A percentile compares a stretch with the other conserved stretches of the same genome.
Conservation (phyloP, 2,113 vertebrate species). For the Reinhardtius hippoglossoides region DNA sequence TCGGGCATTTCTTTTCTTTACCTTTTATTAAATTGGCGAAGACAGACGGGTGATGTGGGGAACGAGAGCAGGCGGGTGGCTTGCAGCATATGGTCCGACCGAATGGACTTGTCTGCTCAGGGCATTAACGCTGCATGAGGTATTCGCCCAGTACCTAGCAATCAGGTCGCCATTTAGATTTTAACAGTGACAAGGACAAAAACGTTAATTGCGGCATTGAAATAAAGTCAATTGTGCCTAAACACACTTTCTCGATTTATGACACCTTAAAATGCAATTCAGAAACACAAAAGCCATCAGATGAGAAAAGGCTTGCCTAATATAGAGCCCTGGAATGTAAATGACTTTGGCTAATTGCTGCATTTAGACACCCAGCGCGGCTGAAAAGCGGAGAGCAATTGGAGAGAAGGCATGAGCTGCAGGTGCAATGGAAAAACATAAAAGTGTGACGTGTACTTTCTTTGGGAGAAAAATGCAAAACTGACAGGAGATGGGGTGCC, state of each 20-base stretch:
- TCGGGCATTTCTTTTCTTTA: background rate
- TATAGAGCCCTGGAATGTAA: conserved; percentile 70
- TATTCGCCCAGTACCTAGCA: background rate
- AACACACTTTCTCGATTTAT: conserved; percentile 37
- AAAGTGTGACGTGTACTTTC: conserved; percentile 12
- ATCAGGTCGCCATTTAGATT: background rate
- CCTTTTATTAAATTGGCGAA: background rate
- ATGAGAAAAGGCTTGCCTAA: conserved; percentile 63
- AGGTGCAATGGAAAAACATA: conserved; percentile 59
- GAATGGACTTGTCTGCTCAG: background rate
- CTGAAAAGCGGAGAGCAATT: conserved; percentile 40
- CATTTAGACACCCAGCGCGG: conserved; percentile 68
- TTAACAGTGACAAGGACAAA: conserved; percentile 9
- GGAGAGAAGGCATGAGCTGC: conserved; percentile 56
- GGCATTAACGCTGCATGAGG: background rate
- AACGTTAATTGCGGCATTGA: conserved; percentile 3
- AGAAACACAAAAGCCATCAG: conserved; percentile 71
- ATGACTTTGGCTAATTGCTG: conserved; percentile 76
- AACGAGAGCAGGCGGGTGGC: background rate
- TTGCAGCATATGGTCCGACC: background rate
- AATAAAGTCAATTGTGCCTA: conserved; percentile 22
- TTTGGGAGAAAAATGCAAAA: conserved; percentile 12
- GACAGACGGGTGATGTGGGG: background rate
- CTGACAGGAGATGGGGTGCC: background rate
- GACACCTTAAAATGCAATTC: conserved; percentile 58